Evolutionary conservation across 1,140 invertebrate genomes (phyloP).

Genomic region (Rhopalosiphum padi): DNA sequence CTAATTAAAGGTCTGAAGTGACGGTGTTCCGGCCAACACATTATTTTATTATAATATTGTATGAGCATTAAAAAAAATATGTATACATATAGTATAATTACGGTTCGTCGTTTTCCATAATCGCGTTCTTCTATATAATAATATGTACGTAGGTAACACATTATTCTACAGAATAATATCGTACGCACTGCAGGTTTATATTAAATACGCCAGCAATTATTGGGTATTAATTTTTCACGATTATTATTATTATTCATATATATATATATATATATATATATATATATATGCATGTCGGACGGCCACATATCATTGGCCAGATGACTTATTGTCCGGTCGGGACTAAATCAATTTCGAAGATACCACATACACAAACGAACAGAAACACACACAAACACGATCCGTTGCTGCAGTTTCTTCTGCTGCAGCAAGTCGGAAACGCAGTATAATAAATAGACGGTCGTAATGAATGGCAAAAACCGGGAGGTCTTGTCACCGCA

Average conservation of each 20-base stretch:
- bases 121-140: not conserved
- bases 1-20: not conserved
- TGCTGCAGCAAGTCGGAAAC: conserved; percentile 1
- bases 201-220: not conserved
- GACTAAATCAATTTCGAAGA: conserved; percentile 13
- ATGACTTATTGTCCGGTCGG: not conserved
- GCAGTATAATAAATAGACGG: conserved; percentile 48
- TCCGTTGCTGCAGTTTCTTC: not conserved
- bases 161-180: not conserved
- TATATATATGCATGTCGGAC: not conserved
- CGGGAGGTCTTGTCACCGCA: conserved; percentile 56
- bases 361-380: too few relatives aligned
- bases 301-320: conserved; percentile 9
- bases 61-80: not conserved
- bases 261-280: not conserved
- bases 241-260: conserved; percentile 18
- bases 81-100: not conserved
- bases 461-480: conserved; percentile 51
- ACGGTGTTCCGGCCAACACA: not conserved
- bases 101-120: not conserved
- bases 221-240: not conserved
- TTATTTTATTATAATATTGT: not conserved
- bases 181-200: not conserved
- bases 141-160: not conserved
- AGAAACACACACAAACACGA: not conserved